These are phyloP conservation scores for Agrilus biguttatus DNA, from an alignment of 2,888 invertebrate species.

Conservation along the genomic window DNA sequence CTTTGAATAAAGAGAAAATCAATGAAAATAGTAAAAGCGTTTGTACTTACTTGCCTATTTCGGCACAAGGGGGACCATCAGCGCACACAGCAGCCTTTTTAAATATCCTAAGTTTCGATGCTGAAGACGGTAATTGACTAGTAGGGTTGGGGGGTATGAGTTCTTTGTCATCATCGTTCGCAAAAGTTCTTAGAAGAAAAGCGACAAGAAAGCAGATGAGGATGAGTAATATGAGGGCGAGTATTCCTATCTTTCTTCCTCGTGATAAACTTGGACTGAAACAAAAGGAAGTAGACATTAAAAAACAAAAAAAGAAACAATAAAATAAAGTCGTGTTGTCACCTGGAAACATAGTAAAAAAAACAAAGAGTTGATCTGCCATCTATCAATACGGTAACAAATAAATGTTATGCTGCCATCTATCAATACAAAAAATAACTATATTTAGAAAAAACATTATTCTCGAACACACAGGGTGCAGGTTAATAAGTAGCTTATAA, in stretches of 20 bases:
- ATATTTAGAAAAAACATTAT: too few species aligned
- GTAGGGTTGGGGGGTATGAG: conserved; percentile 51
- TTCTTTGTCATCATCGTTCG: conserved; percentile 12
- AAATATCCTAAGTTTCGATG: conserved; percentile 50
- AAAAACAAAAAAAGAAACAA: too few species aligned
- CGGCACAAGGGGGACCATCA: conserved; percentile 61
- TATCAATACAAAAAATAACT: too few species aligned
- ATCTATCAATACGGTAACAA: too few species aligned
- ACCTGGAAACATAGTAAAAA: too few species aligned
- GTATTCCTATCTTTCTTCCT: conserved; percentile 8
- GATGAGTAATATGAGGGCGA: conserved; percentile 13
- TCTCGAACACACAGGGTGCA: too few species aligned
- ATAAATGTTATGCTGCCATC: too few species aligned
- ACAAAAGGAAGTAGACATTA: conserved; percentile 4
- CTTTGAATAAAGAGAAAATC: too few species aligned
- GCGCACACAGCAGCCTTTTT: conserved; percentile 61
- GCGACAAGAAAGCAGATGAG: conserved; percentile 13
- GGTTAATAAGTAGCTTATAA: too few species aligned
- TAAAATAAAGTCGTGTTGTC: too few species aligned
- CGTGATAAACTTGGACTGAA: conserved; percentile 13
- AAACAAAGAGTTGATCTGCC: too few species aligned
- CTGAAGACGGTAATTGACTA: conserved; percentile 45
- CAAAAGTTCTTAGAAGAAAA: conserved; percentile 16
- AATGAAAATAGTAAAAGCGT: background rate
- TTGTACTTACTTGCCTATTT: conserved; percentile 56